These are phyloP conservation scores for Bombus huntii DNA, from an alignment of 1,140 invertebrate species.

Conservation along the genomic window DNA sequence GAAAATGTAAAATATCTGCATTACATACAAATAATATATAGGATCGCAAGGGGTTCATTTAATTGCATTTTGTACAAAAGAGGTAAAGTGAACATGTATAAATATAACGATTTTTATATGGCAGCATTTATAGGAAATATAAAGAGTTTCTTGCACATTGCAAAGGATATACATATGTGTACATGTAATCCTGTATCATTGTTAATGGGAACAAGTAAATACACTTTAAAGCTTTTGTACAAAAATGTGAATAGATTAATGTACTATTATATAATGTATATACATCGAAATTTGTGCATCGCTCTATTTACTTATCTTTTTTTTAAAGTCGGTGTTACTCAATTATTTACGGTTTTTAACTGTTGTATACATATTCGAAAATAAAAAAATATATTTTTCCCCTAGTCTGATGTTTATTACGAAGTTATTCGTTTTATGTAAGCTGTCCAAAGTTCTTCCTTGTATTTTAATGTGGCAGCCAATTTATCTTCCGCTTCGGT, in stretches of 20 bases:
- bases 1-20: constrained; percentile 1
- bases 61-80: constrained; percentile 35
- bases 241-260: constrained; percentile 31
- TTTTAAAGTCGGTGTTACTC: constrained; percentile 7
- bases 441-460: constrained; percentile 89
- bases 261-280: constrained; percentile 30
- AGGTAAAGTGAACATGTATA: constrained; percentile 21
- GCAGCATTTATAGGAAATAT: background rate
- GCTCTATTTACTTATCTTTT: constrained; percentile 9
- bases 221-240: constrained; percentile 13
- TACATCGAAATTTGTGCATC: constrained; percentile 31
- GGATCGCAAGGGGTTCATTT: background rate
- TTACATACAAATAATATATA: background rate
- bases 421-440: constrained; percentile 85
- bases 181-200: background rate
- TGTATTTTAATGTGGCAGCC: constrained; percentile 87
- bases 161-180: constrained; percentile 10
- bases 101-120: constrained; percentile 39
- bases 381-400: constrained; percentile 42
- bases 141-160: background rate
- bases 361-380: constrained; percentile 10
- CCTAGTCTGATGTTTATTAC: background rate
- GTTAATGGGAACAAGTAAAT: background rate
- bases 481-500: constrained; percentile 86
- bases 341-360: constrained; percentile 28